Conservation (phyloP, 1,140 invertebrate species). For the Acromyrmex echinatior region DNA sequence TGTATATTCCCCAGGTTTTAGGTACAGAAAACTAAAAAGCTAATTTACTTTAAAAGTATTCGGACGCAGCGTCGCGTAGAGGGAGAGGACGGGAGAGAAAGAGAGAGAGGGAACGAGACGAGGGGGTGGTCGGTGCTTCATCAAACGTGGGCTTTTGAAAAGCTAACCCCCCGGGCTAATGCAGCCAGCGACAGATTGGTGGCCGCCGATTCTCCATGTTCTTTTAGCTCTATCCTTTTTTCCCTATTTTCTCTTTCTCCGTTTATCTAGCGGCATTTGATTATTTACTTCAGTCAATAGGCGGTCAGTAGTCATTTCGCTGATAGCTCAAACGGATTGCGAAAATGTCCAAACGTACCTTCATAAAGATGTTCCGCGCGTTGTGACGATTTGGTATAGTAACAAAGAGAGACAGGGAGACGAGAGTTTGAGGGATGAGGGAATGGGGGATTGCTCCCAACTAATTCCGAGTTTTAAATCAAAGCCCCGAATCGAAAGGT, state of each 20-base stretch:
- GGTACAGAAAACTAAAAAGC: conserved; percentile 86
- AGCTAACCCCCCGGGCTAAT: conserved; percentile 82
- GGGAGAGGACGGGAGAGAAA: conserved; percentile 22
- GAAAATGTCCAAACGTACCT: conserved; percentile 82
- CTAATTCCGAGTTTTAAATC: conserved; percentile 62
- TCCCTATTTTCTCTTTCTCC: conserved; percentile 6
- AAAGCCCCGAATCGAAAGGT: conserved; percentile 33
- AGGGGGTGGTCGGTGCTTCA: conserved; percentile 75
- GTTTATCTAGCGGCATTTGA: conserved; percentile 29
- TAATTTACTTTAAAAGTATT: conserved; percentile 87
- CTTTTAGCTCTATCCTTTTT: conserved; percentile 36
- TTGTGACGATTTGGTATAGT: conserved; percentile 57
- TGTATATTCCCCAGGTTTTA: conserved; percentile 83
- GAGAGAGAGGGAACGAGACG: conserved; percentile 25
- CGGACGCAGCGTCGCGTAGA: conserved; percentile 50
- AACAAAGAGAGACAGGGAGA: conserved; percentile 8
- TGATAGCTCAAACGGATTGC: conserved; percentile 83
- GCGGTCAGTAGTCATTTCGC: conserved; percentile 81
- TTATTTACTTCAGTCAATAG: conserved; percentile 38
- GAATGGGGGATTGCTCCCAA: conserved; percentile 34
- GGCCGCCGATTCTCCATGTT: conserved; percentile 75
- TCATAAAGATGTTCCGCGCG: conserved; percentile 74
- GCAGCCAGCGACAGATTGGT: conserved; percentile 86
- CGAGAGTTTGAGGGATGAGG: conserved; percentile 19
- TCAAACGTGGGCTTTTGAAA: conserved; percentile 84